phyloP scores from a whole-genome alignment of 2,113 vertebrate genomes.

The Limnothrissa miodon region DNA sequence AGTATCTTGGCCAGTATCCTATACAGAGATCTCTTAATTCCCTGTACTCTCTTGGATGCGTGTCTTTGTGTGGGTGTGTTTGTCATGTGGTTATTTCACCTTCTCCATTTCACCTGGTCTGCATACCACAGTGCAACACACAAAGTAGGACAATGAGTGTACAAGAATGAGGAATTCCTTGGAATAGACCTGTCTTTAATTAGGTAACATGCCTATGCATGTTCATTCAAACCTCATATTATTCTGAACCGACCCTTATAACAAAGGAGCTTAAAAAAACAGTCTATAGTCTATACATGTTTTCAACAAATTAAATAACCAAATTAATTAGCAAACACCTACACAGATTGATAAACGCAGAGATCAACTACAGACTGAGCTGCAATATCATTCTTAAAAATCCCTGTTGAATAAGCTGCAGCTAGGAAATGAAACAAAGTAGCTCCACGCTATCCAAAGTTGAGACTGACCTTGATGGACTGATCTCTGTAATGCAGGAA shows the following conservation, averaged over 20 bases:
- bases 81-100: neutral
- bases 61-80: neutral
- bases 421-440: neutral
- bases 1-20: neutral
- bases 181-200: neutral
- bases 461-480: neutral
- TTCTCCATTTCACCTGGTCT: neutral
- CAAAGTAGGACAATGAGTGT: neutral
- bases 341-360: too few relatives aligned
- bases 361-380: neutral
- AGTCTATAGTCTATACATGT: neutral
- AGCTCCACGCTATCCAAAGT: neutral
- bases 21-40: neutral
- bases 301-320: neutral
- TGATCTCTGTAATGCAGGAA: neutral
- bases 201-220: neutral
- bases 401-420: neutral
- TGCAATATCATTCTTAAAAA: neutral
- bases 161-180: conserved; percentile 7
- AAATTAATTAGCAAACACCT: too few relatives aligned
- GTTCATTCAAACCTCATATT: neutral
- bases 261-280: neutral
- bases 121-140: neutral
- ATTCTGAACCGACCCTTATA: neutral
- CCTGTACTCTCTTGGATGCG: neutral